Evolutionary conservation across 2,888 invertebrate genomes (phyloP), one percentile per base, ranked within the genome.

Genomic region (Orgyia antiqua): DNA sequence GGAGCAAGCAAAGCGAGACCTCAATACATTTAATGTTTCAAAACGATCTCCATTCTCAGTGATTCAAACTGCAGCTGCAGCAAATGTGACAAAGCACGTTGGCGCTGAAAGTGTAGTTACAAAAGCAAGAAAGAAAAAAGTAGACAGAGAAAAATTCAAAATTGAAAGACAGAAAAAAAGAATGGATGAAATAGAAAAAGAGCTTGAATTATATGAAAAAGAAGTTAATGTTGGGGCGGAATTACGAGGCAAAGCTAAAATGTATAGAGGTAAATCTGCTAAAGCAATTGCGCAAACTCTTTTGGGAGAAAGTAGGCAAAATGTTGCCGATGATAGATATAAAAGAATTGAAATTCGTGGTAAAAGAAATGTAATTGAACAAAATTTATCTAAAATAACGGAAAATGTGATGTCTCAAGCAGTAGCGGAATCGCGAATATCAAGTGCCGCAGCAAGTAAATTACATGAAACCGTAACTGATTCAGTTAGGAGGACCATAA

Each of bases 261-360:
- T 88, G 68, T 89, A 93, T 26, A 88, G 91, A 54, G 93, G 93
- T 28, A 93, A 92, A 84, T 93, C 94, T 2, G 93, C 93, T 4
- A 90, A 88, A 58, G 90, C 90, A 25, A 94, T 94, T 39, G 92
- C 90, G 45, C 88, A 88, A 40, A 89, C 90, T 8, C 73, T 93
- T 23, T 68, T 92, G 24, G 86, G 88, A 20, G 89, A 91, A 50
- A 90, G 87, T 18, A 64, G 87, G 31, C 80, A 73, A 43, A 89
- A 89, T 60, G 83, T 91, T 19, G 77, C 82, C 0, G 76, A 72
- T 31, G 66, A 63, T 4, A 76, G 65, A 69, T 71, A 52, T 4
- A 60, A 61, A 9, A 66, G 55, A 43, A 51, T 74, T 36, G 60
- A 73, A 30, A 45, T 66, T 45, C 87, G 51, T 15, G 55, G 57